Evolutionary conservation across 2,797 vertebrate species (phyloP), one percentile per base, ranked within the genome.

Genomic region (Onychomys leucogaster): DNA sequence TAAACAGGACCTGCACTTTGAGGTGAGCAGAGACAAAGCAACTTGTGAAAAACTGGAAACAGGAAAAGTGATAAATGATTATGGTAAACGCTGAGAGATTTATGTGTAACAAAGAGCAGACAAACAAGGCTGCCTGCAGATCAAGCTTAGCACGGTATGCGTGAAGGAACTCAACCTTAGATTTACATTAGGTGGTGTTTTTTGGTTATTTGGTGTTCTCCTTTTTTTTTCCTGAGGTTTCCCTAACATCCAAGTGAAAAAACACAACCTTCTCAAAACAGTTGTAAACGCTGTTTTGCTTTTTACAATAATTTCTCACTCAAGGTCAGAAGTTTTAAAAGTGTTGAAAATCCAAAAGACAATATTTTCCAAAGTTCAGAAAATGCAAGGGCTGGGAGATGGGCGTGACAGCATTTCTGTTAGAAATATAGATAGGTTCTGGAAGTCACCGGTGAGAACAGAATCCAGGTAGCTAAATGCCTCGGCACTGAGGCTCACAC

Each of bases 21-120:
- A 99, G 98, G 98, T 98, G 98, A 98, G 97, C 96, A 95, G 37
- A 98, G 98, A 99, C 99, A 99, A 99, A 98, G 98, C 95, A 96
- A 98, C 99, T 99, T 98, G 99, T 98, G 98, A 99, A 99, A 98
- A 98, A 99, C 98, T 99, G 99, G 98, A 99, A 99, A 99, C 99
- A 99, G 99, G 99, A 99, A 99, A 99, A 99, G 99, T 99, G 99
- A 99, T 98, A 98, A 99, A 99, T 95, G 21, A 89, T 98, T 98
- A 98, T 98, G 98, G 99, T 98, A 99, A 99, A 99, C 98, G 97
- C 98, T 98, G 99, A 98, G 98, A 99, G 99, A 99, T 99, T 99
- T 99, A 99, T 97, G 98, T 99, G 98, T 97, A 98, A 98, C 97
- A 97, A 98, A 98, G 98, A 99, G 99, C 98, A 99, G 98, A 98